Evolutionary conservation across 2,113 vertebrate genomes (phyloP).

Genomic region (Sorex araneus): DNA sequence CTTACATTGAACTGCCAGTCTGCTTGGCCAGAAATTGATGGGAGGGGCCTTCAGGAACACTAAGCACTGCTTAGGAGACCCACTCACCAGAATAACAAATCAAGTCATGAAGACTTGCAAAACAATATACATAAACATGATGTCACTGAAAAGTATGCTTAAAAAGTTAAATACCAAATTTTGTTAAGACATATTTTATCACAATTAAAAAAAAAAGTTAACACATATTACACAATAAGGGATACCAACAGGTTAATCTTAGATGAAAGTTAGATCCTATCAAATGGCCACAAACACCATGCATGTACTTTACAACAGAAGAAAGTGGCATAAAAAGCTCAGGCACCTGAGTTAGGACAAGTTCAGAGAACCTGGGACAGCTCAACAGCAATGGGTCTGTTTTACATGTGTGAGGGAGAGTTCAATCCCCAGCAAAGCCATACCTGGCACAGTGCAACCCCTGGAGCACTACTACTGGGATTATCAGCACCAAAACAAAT

Average conservation of each 20-base stretch:
- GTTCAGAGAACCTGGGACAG: too few relatives aligned
- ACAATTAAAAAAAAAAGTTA: slow-evolving; percentile 1
- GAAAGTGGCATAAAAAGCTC: neutral
- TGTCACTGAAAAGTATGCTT: neutral
- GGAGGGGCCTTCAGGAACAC: too few relatives aligned
- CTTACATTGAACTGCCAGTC: too few relatives aligned
- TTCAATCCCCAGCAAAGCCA: too few relatives aligned
- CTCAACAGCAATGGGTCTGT: too few relatives aligned
- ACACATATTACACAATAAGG: slow-evolving; percentile 16
- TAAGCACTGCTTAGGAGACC: too few relatives aligned
- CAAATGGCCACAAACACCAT: slow-evolving; percentile 2
- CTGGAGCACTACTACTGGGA: too few relatives aligned
- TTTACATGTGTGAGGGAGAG: too few relatives aligned
- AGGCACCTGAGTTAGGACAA: neutral
- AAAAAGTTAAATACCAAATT: slow-evolving; percentile 40
- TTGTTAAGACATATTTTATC: neutral
- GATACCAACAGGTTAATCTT: slow-evolving; percentile 31
- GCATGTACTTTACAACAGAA: neutral
- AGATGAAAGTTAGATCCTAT: slow-evolving; percentile 50
- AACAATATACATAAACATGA: neutral
- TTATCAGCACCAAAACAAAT: too few relatives aligned
- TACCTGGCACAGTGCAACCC: too few relatives aligned
- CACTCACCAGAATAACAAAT: slow-evolving; percentile 18
- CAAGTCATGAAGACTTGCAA: slow-evolving; percentile 11
- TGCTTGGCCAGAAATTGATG: too few relatives aligned